These are phyloP conservation scores for Rhodinocichla rosea DNA, from an alignment of 2,113 vertebrate genomes.

Conservation along the genomic window DNA sequence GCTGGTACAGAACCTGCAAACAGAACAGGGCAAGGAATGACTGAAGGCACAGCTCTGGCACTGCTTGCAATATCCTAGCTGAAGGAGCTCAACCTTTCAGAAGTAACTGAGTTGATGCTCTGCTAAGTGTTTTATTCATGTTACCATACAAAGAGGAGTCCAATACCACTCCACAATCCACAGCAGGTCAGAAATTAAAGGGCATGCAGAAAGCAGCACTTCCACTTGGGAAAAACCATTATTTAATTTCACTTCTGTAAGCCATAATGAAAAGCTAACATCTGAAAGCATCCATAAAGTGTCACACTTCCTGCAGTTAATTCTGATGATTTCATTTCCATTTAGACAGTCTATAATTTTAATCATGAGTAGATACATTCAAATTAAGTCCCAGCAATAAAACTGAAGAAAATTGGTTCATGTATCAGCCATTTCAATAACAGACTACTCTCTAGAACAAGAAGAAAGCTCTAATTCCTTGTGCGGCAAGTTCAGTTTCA, in stretches of 20 bases:
- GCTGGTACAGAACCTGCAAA: slow-evolving; percentile 89
- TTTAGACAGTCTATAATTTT: not conserved
- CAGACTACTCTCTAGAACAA: not conserved
- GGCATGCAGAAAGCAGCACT: not conserved
- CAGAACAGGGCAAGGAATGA: not conserved
- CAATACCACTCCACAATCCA: not conserved
- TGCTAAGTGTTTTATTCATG: not conserved
- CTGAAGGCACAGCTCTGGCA: not conserved
- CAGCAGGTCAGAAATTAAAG: not conserved
- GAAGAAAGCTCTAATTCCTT: not conserved
- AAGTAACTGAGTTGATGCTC: not conserved
- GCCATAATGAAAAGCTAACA: not conserved
- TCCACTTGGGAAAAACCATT: fast-evolving
- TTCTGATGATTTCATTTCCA: not conserved
- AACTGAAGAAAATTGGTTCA: not conserved
- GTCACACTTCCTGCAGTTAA: not conserved
- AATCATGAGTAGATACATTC: not conserved
- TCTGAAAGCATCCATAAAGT: not conserved
- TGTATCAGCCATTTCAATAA: not conserved
- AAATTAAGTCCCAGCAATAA: not conserved
- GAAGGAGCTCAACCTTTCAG: fast-evolving
- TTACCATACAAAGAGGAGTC: not conserved
- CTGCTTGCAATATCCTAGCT: fast-evolving
- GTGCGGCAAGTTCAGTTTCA: not conserved
- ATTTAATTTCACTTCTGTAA: not conserved